Evolutionary conservation across 2,113 vertebrate species (phyloP), one percentile per base, ranked within the genome.

Genomic region (Columba janthina): DNA sequence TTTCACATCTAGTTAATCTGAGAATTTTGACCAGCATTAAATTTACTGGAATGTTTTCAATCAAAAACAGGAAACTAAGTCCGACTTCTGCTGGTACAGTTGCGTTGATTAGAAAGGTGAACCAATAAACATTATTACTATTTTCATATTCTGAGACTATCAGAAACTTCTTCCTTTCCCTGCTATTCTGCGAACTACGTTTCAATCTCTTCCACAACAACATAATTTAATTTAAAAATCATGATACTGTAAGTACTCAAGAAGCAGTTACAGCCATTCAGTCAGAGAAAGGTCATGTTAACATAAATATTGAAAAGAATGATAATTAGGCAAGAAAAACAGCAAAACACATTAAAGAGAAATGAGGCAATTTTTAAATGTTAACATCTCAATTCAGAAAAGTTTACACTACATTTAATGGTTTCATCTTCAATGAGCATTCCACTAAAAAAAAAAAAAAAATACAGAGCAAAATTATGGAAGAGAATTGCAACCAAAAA

Each of bases 241-340:
- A 97, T 93, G 96, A 91, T 96, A 74, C 34, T 95, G 15, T 85
- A 81, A 97, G 93, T 73, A 88, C 88, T 97, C 94, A 86, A 93
- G 82, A 97, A 94, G 71, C 82, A 95, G 91, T 79, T 95, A 93
- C 95, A 97, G 93, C 81, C 82, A 96, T 96, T 95, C 89, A 98
- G 96, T 97, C 93, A 96, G 97, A 85, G 95, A 98, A 98, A 98
- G 97, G 97, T 98, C 97, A 97, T 38, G 95, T 94, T 97, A 97
- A 96, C 94, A 96, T 97, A 98, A 97, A 97, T 97, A 97, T 98
- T 98, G 95, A 97, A 96, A 97, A 97, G 91, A 95, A 97, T 89
- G 86, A 96, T 97, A 97, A 97, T 98, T 97, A 96, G 79, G 58
- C 56, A 97, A 94, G 80, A 94, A 97, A 98, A 97, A 97, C 84